Evolutionary conservation across 2,797 vertebrate species (phyloP).

Genomic region (Gallinago nigripennis): DNA sequence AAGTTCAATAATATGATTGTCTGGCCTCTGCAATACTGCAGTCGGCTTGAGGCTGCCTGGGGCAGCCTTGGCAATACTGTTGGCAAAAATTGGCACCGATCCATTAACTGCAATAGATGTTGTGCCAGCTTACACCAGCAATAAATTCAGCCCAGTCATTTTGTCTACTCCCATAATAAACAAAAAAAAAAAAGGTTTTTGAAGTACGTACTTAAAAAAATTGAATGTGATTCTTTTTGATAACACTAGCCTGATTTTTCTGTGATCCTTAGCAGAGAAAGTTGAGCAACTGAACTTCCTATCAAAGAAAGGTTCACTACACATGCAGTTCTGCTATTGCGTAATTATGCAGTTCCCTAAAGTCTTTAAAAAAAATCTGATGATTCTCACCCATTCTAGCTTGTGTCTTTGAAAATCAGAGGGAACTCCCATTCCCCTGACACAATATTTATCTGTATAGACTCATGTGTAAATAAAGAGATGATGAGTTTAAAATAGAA

Average conservation of each 20-base stretch:
- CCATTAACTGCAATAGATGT: not conserved
- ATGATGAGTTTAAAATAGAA: not conserved
- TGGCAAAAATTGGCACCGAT: not conserved
- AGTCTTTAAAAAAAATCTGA: not conserved
- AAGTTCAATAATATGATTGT: constrained; percentile 4
- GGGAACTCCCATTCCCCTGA: not conserved
- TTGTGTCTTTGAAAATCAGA: not conserved
- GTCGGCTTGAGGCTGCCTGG: not conserved
- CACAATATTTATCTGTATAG: not conserved
- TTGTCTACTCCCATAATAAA: not conserved
- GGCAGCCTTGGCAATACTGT: not conserved
- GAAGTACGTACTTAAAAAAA: not conserved
- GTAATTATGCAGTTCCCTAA: not conserved
- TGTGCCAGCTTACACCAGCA: constrained; percentile 4
- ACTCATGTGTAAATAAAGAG: not conserved
- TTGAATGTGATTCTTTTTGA: not conserved
- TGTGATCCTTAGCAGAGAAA: not conserved
- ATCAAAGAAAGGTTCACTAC: not conserved
- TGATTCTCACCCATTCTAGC: not conserved
- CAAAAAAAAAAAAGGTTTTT: not conserved
- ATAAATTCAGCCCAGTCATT: not conserved
- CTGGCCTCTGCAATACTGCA: not conserved
- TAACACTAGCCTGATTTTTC: not conserved
- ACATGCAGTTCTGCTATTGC: not conserved
- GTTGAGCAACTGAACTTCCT: not conserved